These are phyloP conservation scores for Rhipidura dahli DNA, from an alignment of 2,113 vertebrate species.

Conservation along the genomic window DNA sequence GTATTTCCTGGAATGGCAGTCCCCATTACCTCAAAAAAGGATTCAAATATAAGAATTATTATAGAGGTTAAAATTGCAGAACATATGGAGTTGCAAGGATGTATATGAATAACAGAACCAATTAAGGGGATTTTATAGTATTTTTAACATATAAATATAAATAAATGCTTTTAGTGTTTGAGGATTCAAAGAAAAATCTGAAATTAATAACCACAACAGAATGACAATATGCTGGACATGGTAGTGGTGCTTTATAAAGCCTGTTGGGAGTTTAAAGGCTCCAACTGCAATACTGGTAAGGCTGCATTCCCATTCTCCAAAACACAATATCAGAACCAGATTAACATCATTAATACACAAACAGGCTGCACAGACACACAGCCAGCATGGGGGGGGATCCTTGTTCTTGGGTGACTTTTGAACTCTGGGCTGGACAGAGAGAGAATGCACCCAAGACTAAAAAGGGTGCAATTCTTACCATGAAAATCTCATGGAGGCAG, in stretches of 20 bases:
- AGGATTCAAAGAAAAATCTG: not conserved
- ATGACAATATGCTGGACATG: not conserved
- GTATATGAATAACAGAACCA: not conserved
- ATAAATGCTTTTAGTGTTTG: not conserved
- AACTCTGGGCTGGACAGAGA: not conserved
- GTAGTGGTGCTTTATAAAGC: not conserved
- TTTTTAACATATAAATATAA: not conserved
- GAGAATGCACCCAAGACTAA: not conserved
- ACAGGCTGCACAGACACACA: accelerated
- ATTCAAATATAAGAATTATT: not conserved
- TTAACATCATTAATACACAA: not conserved
- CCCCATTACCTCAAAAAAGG: not conserved
- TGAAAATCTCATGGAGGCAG: accelerated
- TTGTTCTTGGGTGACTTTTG: not conserved
- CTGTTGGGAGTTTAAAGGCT: not conserved
- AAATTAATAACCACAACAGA: not conserved
- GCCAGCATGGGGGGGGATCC: not conserved
- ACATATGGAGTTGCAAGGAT: not conserved
- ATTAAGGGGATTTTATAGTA: not conserved
- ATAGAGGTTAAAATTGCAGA: not conserved
- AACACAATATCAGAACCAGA: not conserved
- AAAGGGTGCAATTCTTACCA: not conserved
- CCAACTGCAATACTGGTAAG: not conserved
- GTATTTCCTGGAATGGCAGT: not conserved
- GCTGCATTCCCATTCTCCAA: not conserved